These are phyloP conservation scores for Leuciscus idus DNA, from an alignment of 2,113 vertebrate species.

Conservation along the genomic window DNA sequence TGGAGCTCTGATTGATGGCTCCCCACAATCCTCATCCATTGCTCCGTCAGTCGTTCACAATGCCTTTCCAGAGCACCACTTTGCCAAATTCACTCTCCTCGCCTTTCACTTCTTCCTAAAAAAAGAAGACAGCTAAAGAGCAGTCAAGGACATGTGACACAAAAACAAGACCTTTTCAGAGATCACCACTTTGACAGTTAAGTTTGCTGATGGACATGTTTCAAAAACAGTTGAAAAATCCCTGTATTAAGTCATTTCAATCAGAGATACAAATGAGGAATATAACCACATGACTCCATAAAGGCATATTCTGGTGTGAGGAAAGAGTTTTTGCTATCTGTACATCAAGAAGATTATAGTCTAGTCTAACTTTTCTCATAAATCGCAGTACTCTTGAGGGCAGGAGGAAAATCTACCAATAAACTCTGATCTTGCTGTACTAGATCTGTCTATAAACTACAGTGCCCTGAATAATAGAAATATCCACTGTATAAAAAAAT, in stretches of 20 bases:
- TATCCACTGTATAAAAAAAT: background rate
- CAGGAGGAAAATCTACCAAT: background rate
- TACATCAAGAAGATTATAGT: background rate
- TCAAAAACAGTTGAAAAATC: conserved; percentile 5
- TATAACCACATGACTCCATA: background rate
- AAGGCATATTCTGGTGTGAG: background rate
- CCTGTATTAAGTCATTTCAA: background rate
- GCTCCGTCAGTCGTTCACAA: conserved; percentile 67
- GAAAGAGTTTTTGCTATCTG: background rate
- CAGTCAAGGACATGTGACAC: conserved; percentile 52
- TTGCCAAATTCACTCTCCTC: conserved; percentile 58
- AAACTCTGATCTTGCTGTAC: conserved; percentile 14
- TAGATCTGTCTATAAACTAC: conserved; percentile 12
- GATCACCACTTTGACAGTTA: background rate
- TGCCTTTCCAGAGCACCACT: conserved; percentile 70
- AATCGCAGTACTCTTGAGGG: background rate
- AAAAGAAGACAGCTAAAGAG: conserved; percentile 45
- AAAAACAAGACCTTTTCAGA: conserved; percentile 23
- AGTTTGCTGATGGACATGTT: background rate
- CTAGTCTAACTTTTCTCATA: background rate
- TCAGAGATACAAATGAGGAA: background rate
- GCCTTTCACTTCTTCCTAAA: conserved; percentile 45
- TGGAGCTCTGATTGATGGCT: conserved; percentile 60
- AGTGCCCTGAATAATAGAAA: conserved; percentile 12
- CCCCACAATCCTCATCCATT: conserved; percentile 67